Percentiles rank a stretch among this genome's conserved stretches.
phyloP scores from a whole-genome alignment of 2,797 vertebrate genomes.

The Lacerta bilineata region DNA sequence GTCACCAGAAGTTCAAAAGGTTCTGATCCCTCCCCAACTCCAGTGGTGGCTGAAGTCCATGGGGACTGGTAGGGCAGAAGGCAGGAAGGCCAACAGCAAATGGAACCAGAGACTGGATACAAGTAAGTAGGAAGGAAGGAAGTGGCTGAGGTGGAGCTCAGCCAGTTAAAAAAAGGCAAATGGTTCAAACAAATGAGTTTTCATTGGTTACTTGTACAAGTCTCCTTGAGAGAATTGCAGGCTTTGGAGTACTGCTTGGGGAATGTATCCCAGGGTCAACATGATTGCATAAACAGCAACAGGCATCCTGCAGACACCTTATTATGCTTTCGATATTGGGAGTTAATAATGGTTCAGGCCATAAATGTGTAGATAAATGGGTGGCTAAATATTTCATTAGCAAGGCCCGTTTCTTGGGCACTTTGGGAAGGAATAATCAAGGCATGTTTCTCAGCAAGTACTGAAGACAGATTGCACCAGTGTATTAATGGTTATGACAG shows the following conservation, averaged over 20 bases:
- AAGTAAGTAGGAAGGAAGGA: no score
- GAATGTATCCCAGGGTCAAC: background rate
- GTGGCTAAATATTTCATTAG: constrained; percentile 53
- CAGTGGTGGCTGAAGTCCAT: no score
- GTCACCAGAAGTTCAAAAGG: no score
- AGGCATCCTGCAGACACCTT: background rate
- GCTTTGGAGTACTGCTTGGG: background rate
- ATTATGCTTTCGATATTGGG: background rate
- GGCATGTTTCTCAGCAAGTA: constrained; percentile 44
- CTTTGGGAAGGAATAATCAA: constrained; percentile 18
- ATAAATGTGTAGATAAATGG: constrained; percentile 46
- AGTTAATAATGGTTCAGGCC: constrained; percentile 33
- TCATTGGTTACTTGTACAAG: background rate
- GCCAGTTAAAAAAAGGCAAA: background rate
- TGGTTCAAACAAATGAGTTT: background rate
- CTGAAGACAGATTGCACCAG: constrained; percentile 61
- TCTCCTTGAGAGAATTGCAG: background rate
- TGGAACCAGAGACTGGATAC: no score
- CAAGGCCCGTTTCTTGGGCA: constrained; percentile 40
- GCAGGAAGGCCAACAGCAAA: no score
- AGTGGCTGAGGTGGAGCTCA: background rate
- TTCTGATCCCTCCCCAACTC: no score
- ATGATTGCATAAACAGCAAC: background rate
- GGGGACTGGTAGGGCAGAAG: no score
- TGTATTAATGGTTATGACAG: constrained; percentile 48